Evolutionary conservation across 2,797 vertebrate genomes (phyloP).

Genomic region (Falco novaeseelandiae): DNA sequence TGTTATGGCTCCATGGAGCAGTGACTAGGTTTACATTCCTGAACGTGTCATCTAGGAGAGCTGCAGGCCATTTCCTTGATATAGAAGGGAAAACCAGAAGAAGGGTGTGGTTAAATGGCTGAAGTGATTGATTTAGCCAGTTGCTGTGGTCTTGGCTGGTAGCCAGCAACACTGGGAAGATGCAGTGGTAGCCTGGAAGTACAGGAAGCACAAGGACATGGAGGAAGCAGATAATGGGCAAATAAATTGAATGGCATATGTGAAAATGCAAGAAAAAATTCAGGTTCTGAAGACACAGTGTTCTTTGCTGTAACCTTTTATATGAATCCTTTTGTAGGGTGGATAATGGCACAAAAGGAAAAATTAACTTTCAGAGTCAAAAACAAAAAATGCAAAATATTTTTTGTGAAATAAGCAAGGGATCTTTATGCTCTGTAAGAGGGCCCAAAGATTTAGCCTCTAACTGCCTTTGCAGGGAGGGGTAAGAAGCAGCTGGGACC

Average conservation of each 20-base stretch:
- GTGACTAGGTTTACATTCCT: constrained; percentile 11
- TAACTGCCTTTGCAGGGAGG: not conserved
- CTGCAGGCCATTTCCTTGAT: constrained; percentile 6
- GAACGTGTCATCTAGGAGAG: not conserved
- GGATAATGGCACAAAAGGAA: not conserved
- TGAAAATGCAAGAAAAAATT: not conserved
- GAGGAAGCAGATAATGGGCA: constrained; percentile 1
- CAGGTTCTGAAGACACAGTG: not conserved
- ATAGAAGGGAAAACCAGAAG: not conserved
- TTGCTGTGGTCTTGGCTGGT: not conserved
- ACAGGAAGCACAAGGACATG: not conserved
- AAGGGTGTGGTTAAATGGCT: constrained; percentile 42
- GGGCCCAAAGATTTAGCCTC: not conserved
- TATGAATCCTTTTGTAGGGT: not conserved
- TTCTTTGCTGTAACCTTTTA: not conserved
- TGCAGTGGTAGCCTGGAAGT: not conserved
- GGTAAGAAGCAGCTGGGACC: not conserved
- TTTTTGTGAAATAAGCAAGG: not conserved
- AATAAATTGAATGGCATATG: not conserved
- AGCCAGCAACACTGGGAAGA: not conserved
- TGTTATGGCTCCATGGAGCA: not conserved
- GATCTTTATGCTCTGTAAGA: not conserved
- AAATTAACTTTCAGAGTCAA: not conserved
- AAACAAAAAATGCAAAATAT: not conserved
- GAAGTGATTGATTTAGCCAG: constrained; percentile 17